A percentile compares a stretch with the other conserved stretches of the same genome.
These are phyloP conservation scores for Stichopus chloronotus DNA, from an alignment of 35 echinoderm and acorn worm genomes.

Conservation along the genomic window DNA sequence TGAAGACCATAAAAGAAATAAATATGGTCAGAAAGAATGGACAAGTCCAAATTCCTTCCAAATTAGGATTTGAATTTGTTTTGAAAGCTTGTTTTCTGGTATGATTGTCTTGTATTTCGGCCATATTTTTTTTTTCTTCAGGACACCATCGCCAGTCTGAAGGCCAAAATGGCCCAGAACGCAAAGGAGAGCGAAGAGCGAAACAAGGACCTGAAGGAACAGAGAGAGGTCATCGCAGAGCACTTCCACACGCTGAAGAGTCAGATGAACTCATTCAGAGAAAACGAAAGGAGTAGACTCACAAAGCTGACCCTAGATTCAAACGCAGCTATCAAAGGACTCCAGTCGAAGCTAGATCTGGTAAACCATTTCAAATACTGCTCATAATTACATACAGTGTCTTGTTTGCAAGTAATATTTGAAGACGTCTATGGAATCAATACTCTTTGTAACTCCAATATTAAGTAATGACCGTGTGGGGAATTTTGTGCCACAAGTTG, in stretches of 20 bases:
- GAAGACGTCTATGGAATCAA: too few relatives aligned
- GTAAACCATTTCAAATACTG: constrained; percentile 21
- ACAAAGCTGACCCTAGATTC: constrained; percentile 90
- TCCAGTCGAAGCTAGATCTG: constrained; percentile 84
- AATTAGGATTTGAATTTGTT: too few relatives aligned
- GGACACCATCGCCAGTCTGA: constrained; percentile 94
- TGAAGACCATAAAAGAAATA: too few relatives aligned
- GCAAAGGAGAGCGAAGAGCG: constrained; percentile 92
- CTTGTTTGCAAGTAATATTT: background rate
- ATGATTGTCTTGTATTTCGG: too few relatives aligned
- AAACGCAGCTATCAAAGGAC: constrained; percentile 82
- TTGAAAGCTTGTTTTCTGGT: too few relatives aligned
- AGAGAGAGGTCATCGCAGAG: constrained; percentile 84
- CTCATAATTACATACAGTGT: background rate
- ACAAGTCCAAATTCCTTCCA: too few relatives aligned
- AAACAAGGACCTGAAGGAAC: constrained; percentile 82
- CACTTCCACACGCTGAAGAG: constrained; percentile 97
- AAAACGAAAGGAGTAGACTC: constrained; percentile 83
- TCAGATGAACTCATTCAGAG: constrained; percentile 91
- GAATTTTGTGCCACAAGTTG: too few relatives aligned
- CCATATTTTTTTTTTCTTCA: constrained; percentile 11
- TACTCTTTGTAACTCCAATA: too few relatives aligned
- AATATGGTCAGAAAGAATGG: too few relatives aligned
- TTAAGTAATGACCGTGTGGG: too few relatives aligned
- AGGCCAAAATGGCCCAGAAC: constrained; percentile 97